These are phyloP conservation scores for Cinara cedri DNA, from an alignment of 2,888 invertebrate species.

Conservation along the genomic window DNA sequence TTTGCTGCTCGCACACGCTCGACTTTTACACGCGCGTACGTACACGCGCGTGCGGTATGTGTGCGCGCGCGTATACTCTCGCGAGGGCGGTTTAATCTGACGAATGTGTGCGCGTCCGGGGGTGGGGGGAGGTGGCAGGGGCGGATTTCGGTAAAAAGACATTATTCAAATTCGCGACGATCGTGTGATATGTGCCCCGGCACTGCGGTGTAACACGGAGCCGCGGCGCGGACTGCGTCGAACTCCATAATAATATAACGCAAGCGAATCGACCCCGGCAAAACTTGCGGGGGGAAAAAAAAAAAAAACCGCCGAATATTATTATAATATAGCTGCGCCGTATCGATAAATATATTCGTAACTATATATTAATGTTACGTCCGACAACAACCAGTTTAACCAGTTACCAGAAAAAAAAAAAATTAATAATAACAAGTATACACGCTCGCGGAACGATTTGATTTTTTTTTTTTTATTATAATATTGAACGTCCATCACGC, in stretches of 20 bases:
- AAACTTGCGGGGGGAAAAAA: neutral
- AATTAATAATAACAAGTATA: no score
- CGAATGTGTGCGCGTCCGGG: slow-evolving; percentile 23
- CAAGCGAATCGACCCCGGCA: neutral
- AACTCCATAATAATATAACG: neutral
- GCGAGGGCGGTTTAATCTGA: slow-evolving; percentile 28
- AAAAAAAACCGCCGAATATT: slow-evolving; percentile 12
- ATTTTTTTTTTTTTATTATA: slow-evolving; percentile 41
- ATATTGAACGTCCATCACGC: slow-evolving; percentile 38
- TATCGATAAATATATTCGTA: neutral
- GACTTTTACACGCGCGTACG: neutral
- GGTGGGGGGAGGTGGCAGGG: no score
- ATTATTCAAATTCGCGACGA: slow-evolving; percentile 41
- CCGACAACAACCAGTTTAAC: slow-evolving; percentile 45
- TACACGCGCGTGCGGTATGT: no score
- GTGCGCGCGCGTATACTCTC: neutral
- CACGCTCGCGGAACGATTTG: slow-evolving; percentile 3
- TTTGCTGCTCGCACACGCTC: neutral
- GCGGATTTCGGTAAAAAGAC: slow-evolving; percentile 49
- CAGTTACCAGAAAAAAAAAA: no score
- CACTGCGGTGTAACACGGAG: no score
- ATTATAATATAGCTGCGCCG: neutral
- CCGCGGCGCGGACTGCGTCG: slow-evolving; percentile 1
- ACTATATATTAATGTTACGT: neutral
- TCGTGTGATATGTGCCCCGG: neutral